Base-by-base conservation (phyloP, 2,797 vertebrate genomes). In the Saguinus oedipus region DNA sequence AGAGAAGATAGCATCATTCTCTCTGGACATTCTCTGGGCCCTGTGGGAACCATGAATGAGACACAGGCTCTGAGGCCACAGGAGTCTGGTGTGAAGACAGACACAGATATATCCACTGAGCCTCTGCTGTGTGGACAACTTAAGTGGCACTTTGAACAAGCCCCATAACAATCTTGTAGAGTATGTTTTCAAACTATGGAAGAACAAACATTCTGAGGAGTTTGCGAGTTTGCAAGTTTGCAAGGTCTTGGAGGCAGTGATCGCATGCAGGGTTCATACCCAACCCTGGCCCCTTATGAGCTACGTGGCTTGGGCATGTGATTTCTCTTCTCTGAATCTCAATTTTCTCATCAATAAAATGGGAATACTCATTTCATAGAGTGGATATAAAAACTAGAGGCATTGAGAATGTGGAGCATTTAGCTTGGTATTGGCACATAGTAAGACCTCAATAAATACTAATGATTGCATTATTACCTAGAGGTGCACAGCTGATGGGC, bases 401-500 rank as follows among this genome's bases (percentile, higher is more conserved):
- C 53, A 20, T 79, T 20, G 30, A 83, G 33, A 42, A 48, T 4
- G 7, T 3, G 22, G 70, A 53, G 2, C 2, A 4, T 39, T 83
- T 19, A 26, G 42, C 26, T 68, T 11, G 2, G 36, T 10, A 46
- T n/a, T 22, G 15, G 50, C n/a, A 30, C 68, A 10, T 0, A 80
- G 26, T 5, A 8, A 64, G 30, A 27, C n/a, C 7, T 30, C 39
- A 13, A 4, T 17, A 55, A 42, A 50, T 11, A 19, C n/a, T 3
- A 46, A 27, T 13, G 57, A 33, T 72, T 12, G 27, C 0, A 0
- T 33, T 4, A n/a, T 3, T 22, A 33, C 90, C 44, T 13, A 1
- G 7, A 0, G 4, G 24, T 20, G 3, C 15, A 22, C 5, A 30
- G 11, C 14, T 5, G 22, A 30, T 4, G 1, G 39, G 42, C 55